Conservation (phyloP, 64 coral and sea anemone genomes). For the Pocillopora verrucosa region DNA sequence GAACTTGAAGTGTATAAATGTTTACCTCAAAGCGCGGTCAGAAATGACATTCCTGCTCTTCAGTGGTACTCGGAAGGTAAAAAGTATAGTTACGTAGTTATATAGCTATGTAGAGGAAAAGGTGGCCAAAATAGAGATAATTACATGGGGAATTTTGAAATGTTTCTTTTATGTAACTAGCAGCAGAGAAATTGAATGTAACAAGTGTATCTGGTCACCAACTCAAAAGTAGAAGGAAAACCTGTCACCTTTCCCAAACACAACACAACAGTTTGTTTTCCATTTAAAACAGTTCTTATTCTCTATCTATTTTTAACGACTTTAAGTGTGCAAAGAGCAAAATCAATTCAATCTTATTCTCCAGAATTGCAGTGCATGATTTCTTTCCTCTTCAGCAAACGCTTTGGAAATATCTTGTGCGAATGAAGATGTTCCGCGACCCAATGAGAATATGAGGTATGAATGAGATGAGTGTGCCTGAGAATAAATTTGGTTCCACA, state of each 20-base stretch:
- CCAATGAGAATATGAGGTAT: constrained; percentile 4
- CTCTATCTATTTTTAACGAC: too few relatives aligned
- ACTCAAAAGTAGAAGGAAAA: too few relatives aligned
- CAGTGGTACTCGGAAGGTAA: not conserved
- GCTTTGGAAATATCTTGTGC: not conserved
- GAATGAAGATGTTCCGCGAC: not conserved
- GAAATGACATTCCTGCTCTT: not conserved
- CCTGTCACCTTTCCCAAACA: too few relatives aligned
- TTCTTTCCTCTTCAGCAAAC: not conserved
- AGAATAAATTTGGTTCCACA: too few relatives aligned
- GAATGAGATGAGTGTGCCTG: not conserved
- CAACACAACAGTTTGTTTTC: too few relatives aligned
- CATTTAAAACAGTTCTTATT: too few relatives aligned
- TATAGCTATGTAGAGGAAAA: not conserved
- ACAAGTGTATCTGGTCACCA: too few relatives aligned
- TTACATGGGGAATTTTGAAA: too few relatives aligned
- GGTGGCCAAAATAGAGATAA: too few relatives aligned
- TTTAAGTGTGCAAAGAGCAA: not conserved
- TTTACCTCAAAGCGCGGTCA: not conserved
- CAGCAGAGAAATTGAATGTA: too few relatives aligned
- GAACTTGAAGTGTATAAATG: not conserved
- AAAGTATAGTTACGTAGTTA: not conserved
- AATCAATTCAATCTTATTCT: not conserved
- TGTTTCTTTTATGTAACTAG: too few relatives aligned
- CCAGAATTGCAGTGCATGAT: not conserved